Percentiles rank a stretch among this genome's conserved stretches.
These are phyloP conservation scores for Mayetiola destructor DNA, from an alignment of 2,888 invertebrate genomes.

Conservation along the genomic window DNA sequence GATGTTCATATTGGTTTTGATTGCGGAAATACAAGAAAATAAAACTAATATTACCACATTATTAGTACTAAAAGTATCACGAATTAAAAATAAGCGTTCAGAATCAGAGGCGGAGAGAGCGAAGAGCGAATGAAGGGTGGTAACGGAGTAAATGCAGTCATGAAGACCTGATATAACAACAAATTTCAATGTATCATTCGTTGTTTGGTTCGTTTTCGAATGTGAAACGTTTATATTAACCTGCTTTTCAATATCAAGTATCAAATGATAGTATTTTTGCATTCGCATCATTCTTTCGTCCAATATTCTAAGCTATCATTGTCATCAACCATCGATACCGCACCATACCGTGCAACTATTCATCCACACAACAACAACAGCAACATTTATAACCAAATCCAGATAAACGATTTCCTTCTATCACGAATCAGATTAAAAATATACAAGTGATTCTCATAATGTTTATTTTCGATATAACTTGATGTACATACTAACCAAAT, in stretches of 20 bases:
- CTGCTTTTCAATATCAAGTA: background rate
- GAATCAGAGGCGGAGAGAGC: too few species aligned
- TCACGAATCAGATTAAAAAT: conserved; percentile 16
- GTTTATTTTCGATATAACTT: background rate
- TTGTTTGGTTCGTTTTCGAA: background rate
- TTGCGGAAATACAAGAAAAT: background rate
- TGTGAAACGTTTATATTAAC: background rate
- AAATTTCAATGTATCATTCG: background rate
- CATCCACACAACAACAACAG: too few species aligned
- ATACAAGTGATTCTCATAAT: conserved; percentile 10
- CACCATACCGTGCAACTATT: too few species aligned
- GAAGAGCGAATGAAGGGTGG: background rate
- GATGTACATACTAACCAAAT: too few species aligned
- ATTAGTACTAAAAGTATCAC: conserved; percentile 8
- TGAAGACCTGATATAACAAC: background rate
- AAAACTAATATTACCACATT: conserved; percentile 11
- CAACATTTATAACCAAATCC: conserved; percentile 12
- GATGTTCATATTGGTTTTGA: conserved; percentile 4
- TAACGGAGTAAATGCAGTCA: background rate
- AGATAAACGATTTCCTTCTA: conserved; percentile 15
- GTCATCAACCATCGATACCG: background rate
- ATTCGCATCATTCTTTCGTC: background rate
- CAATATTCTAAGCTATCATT: background rate
- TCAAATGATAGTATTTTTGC: background rate
- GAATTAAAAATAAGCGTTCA: conserved; percentile 2